Evolutionary conservation across 2,797 vertebrate species (phyloP).

Genomic region (Chaenodraco wilsoni): DNA sequence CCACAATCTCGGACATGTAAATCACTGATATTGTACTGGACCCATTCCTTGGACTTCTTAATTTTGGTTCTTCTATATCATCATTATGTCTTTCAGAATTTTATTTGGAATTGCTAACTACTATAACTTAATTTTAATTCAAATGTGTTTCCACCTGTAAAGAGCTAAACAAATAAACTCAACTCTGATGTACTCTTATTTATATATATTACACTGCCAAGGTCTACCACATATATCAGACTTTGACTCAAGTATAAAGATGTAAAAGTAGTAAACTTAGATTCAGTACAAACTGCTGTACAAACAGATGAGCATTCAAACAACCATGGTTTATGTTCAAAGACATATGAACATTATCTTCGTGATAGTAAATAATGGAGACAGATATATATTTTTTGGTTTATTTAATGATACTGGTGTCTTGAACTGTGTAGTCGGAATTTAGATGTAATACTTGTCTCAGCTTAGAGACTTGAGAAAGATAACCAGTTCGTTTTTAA

Average conservation of each 20-base stretch:
- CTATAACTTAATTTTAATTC: background rate
- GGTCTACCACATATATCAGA: slow-evolving; percentile 63
- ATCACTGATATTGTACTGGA: slow-evolving; percentile 20
- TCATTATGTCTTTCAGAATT: slow-evolving; percentile 4
- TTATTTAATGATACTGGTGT: slow-evolving; percentile 11
- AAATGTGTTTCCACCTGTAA: background rate
- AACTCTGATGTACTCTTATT: slow-evolving; percentile 64
- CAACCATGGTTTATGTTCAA: slow-evolving; percentile 46
- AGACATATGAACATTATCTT: slow-evolving; percentile 42
- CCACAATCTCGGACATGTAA: background rate
- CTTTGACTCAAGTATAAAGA: slow-evolving; percentile 80
- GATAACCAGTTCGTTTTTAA: slow-evolving; percentile 17
- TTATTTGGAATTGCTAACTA: slow-evolving; percentile 3
- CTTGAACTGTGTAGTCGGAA: slow-evolving; percentile 28
- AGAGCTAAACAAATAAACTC: slow-evolving; percentile 63
- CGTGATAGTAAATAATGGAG: slow-evolving; percentile 44
- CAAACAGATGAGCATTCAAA: slow-evolving; percentile 74
- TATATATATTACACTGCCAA: slow-evolving; percentile 73
- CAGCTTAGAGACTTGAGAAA: slow-evolving; percentile 42
- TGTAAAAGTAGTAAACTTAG: slow-evolving; percentile 83
- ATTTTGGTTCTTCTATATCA: slow-evolving; percentile 3
- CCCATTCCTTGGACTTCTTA: slow-evolving; percentile 2
- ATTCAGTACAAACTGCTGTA: slow-evolving; percentile 81
- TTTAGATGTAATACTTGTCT: slow-evolving; percentile 37
- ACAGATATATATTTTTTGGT: slow-evolving; percentile 35